phyloP scores from a whole-genome alignment of 2,113 vertebrate genomes.

The Ammodytes marinus region DNA sequence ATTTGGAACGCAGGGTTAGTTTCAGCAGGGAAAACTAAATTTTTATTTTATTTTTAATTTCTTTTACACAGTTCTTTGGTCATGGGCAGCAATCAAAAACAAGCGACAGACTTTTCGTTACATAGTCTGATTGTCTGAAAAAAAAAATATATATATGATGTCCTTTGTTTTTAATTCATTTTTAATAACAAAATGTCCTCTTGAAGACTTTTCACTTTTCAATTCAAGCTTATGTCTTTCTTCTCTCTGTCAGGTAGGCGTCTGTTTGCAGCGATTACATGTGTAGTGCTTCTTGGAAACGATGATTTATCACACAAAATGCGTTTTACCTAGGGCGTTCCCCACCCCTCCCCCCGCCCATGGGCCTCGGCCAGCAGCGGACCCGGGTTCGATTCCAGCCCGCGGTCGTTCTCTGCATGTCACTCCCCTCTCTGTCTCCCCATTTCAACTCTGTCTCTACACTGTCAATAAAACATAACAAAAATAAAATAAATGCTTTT shows the following conservation, averaged over 20 bases:
- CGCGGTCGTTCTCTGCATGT: too few species aligned
- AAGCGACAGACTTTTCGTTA: constrained; percentile 75
- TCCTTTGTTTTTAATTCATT: constrained; percentile 58
- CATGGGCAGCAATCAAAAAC: constrained; percentile 71
- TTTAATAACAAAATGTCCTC: constrained; percentile 65
- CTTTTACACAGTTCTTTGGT: constrained; percentile 77
- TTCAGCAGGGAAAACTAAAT: constrained; percentile 66
- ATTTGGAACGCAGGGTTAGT: too few species aligned
- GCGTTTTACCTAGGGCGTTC: constrained; percentile 51
- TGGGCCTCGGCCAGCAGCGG: too few species aligned
- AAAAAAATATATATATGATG: background rate
- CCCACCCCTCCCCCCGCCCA: too few species aligned
- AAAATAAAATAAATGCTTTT: too few species aligned
- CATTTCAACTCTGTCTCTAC: too few species aligned
- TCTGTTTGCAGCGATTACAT: constrained; percentile 50
- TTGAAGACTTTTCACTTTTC: too few species aligned
- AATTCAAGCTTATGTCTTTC: too few species aligned
- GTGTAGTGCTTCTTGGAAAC: constrained; percentile 72
- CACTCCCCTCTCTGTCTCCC: too few species aligned
- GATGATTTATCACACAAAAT: constrained; percentile 47
- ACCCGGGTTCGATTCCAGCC: too few species aligned
- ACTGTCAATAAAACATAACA: too few species aligned
- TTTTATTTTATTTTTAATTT: too few species aligned
- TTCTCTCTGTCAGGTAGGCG: constrained; percentile 18
- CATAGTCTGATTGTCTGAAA: constrained; percentile 33